Evolutionary conservation across 2,888 invertebrate species (phyloP), one percentile per base, ranked within the genome.

Genomic region (Shargacucullia verbasci): DNA sequence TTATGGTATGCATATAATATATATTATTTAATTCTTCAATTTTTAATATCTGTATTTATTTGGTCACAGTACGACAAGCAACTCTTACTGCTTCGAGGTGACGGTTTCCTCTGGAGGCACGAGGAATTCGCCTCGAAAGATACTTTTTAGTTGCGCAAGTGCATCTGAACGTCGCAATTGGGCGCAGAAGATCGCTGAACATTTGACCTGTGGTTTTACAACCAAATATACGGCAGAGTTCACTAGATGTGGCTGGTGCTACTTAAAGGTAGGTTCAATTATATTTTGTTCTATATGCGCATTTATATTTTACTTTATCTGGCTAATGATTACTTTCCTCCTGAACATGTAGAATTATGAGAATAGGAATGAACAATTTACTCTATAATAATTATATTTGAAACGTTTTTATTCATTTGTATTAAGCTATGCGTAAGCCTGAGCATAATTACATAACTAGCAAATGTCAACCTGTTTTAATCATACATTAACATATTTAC

Each of bases 191-290:
- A 94, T 98, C 15, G 94, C 97, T 0, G 97, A 97, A 83, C 95
- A 96, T 73, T 87, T 97, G 14, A 97, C 97, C 0, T 92, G 94
- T 27, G 94, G 94, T 10, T 92, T 93, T 56, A 95, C 96, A 0
- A 87, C 95, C 0, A 96, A 95, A 77, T 95, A 96, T 60, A 95
- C 96, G 0, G 94, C 96, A 1, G 96, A 97, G 81, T 96, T 95
- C 76, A 96, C 96, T 12, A 91, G 97, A 79, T 96, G 96, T 70
- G 98, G 98, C 20, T 98, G 97, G 97, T 97, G 97, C 72, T 97
- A 96, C 83, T 89, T 98, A 63, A 96, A 95, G 95, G 96, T 96
- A 70, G 1, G 7, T 13, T 1, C 5, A 34, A 2, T 5, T 34
- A 3, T 12, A 4, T 5, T 6, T n/a, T 6, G 12, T 11, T 6